Conservation (phyloP, 1,140 invertebrate genomes). For the Oedothorax gibbosus region DNA sequence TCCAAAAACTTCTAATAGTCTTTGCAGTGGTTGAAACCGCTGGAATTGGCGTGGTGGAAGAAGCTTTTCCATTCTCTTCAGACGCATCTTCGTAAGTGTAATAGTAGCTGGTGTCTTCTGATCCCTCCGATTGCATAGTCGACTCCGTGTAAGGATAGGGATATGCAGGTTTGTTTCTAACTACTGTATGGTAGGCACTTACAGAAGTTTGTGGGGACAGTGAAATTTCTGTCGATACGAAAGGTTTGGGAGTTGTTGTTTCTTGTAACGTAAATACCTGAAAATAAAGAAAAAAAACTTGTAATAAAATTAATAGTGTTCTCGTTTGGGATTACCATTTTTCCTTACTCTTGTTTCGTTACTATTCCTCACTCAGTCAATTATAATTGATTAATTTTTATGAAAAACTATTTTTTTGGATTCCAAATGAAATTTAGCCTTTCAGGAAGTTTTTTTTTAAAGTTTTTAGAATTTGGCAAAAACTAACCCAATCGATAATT, state of each 20-base stretch:
- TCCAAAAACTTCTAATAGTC: constrained; percentile 45
- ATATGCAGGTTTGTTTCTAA: constrained; percentile 49
- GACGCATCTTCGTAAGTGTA: constrained; percentile 55
- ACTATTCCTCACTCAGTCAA: too few species aligned
- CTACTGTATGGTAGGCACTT: constrained; percentile 47
- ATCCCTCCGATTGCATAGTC: constrained; percentile 17
- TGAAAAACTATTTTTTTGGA: too few species aligned
- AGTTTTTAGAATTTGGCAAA: too few species aligned
- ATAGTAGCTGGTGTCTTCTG: constrained; percentile 52
- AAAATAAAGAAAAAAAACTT: background rate
- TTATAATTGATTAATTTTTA: too few species aligned
- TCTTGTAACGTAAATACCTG: constrained; percentile 11
- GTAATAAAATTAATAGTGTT: background rate
- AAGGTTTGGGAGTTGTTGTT: background rate
- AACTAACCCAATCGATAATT: too few species aligned
- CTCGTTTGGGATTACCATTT: background rate
- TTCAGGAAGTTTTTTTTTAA: too few species aligned
- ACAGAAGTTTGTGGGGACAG: constrained; percentile 46
- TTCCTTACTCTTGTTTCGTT: too few species aligned
- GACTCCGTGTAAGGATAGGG: constrained; percentile 23
- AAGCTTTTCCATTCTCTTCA: constrained; percentile 15
- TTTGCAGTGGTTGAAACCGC: background rate
- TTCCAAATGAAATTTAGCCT: too few species aligned
- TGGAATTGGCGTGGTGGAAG: background rate
- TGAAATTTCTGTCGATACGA: constrained; percentile 16